These are phyloP conservation scores for Enteromius thamalakanensis DNA, from an alignment of 2,797 vertebrate genomes.

Conservation along the genomic window DNA sequence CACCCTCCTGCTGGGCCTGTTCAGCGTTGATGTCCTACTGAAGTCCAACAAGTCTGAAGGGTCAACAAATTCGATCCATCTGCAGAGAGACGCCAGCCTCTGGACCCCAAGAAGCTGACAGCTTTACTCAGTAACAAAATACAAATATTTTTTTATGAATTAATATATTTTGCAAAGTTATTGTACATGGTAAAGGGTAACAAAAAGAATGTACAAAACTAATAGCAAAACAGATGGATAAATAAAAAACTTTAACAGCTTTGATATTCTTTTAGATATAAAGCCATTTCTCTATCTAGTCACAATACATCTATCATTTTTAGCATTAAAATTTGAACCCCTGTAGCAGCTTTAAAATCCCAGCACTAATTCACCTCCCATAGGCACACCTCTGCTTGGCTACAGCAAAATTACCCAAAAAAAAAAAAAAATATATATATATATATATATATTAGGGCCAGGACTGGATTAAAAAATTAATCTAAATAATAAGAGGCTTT, in stretches of 20 bases:
- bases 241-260: conserved; percentile 7
- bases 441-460: too few relatives aligned
- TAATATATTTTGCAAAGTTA: conserved; percentile 7
- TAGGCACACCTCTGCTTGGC: not conserved
- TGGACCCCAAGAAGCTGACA: conserved; percentile 28
- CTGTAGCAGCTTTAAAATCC: conserved; percentile 3
- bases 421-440: too few relatives aligned
- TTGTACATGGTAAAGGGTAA: not conserved
- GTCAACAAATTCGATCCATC: conserved; percentile 37
- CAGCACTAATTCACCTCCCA: not conserved
- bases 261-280: conserved; percentile 5
- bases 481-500: too few relatives aligned
- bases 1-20: conserved; percentile 41
- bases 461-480: too few relatives aligned
- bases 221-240: not conserved
- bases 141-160: not conserved
- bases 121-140: conserved; percentile 30
- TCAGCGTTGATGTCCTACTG: conserved; percentile 21
- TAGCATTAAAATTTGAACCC: not conserved
- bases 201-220: not conserved
- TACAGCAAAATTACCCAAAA: not conserved
- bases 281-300: not conserved
- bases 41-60: conserved; percentile 38
- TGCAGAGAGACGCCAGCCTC: conserved; percentile 16
- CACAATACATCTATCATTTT: not conserved